phyloP scores from a whole-genome alignment of 2,888 invertebrate genomes.

The Erannis defoliaria region DNA sequence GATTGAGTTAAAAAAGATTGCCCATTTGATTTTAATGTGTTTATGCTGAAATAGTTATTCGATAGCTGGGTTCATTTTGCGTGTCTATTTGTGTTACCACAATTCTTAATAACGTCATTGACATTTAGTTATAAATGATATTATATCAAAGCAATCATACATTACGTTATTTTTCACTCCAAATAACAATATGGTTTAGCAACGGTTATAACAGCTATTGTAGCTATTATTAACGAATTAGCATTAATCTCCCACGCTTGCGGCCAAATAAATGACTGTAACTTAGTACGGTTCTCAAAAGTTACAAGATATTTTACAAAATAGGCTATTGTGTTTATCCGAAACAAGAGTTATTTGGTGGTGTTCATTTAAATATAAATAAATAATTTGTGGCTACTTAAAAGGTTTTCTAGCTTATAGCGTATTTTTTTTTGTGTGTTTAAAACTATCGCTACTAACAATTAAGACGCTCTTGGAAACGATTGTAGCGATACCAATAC shows the following conservation, averaged over 20 bases:
- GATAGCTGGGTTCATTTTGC: not conserved
- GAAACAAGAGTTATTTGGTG: constrained; percentile 14
- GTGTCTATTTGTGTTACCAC: constrained; percentile 3
- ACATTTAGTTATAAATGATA: constrained; percentile 32
- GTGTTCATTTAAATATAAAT: constrained; percentile 17
- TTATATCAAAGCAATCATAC: constrained; percentile 20
- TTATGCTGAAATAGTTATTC: not conserved
- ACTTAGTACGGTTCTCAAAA: constrained; percentile 28
- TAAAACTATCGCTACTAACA: not conserved
- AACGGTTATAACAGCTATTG: constrained; percentile 45
- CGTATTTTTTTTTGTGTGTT: not conserved
- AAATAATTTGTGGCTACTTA: constrained; percentile 8
- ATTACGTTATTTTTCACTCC: constrained; percentile 47
- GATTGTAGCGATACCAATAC: too few relatives aligned
- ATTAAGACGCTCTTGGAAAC: too few relatives aligned
- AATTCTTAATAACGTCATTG: constrained; percentile 34
- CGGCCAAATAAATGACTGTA: constrained; percentile 17
- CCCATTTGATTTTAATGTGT: not conserved
- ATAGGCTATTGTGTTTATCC: constrained; percentile 34
- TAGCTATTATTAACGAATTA: constrained; percentile 52
- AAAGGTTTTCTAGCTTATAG: not conserved
- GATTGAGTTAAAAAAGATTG: not conserved
- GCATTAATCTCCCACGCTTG: constrained; percentile 51
- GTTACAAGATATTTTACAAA: constrained; percentile 40
- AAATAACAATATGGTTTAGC: constrained; percentile 51